These are phyloP conservation scores for Arctia plantaginis DNA, from an alignment of 2,888 invertebrate genomes.

Conservation along the genomic window DNA sequence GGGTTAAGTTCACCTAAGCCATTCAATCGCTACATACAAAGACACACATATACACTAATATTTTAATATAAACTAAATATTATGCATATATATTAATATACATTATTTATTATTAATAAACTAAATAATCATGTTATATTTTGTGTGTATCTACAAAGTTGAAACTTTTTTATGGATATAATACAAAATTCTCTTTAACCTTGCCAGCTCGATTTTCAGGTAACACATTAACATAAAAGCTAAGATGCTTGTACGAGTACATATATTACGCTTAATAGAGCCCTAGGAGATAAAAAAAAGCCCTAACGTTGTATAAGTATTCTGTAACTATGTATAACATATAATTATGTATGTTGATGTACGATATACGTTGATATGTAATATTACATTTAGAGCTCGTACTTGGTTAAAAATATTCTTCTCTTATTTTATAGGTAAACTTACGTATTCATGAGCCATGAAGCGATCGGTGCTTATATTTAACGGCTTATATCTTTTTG, in stretches of 20 bases:
- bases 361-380: neutral
- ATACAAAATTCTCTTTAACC: neutral
- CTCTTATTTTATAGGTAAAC: neutral
- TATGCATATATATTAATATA: too few species aligned
- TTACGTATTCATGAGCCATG: slow-evolving; percentile 8
- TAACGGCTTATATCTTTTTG: slow-evolving; percentile 4
- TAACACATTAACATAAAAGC: neutral
- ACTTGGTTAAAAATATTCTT: neutral
- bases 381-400: neutral
- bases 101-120: too few species aligned
- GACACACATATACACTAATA: too few species aligned
- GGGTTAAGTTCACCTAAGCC: too few species aligned
- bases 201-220: neutral
- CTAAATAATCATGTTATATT: too few species aligned
- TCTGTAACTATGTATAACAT: too few species aligned
- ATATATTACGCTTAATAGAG: neutral
- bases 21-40: too few species aligned
- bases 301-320: too few species aligned
- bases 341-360: too few species aligned
- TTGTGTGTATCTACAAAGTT: too few species aligned
- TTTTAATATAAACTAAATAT: too few species aligned
- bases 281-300: neutral
- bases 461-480: slow-evolving; percentile 11
- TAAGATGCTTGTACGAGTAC: neutral
- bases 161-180: neutral